Conservation (phyloP, 2,888 invertebrate species). For the Zeuzera pyrina region DNA sequence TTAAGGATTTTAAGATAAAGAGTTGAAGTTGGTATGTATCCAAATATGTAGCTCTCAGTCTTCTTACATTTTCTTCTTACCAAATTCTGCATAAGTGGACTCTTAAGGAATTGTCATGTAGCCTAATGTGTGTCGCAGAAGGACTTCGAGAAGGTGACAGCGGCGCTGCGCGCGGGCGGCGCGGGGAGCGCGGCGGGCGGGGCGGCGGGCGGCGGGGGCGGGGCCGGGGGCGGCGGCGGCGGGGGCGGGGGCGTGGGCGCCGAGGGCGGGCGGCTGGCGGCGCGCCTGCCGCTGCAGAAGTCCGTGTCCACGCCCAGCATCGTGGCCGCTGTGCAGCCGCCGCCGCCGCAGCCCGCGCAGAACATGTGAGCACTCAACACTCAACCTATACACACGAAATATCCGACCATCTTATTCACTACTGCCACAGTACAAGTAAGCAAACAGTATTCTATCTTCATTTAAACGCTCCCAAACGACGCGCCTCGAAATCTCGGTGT, state of each 20-base stretch:
- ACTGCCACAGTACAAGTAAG: no score
- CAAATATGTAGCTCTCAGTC: no score
- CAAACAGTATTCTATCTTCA: no score
- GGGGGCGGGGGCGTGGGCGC: neutral
- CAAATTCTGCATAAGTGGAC: no score
- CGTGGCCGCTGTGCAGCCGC: slow-evolving; percentile 73
- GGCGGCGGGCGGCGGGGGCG: slow-evolving; percentile 35
- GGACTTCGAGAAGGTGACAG: slow-evolving; percentile 80
- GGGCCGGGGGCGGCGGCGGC: slow-evolving; percentile 63
- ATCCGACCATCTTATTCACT: no score
- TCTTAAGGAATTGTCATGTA: no score
- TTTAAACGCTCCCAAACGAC: no score
- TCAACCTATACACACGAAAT: neutral
- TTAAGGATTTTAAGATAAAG: no score
- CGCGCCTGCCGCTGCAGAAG: slow-evolving; percentile 87
- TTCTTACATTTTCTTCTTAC: no score
- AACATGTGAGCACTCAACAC: slow-evolving; percentile 45
- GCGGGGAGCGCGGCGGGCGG: slow-evolving; percentile 31
- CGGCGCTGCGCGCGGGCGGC: slow-evolving; percentile 67
- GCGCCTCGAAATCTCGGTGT: no score
- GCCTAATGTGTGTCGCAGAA: no score
- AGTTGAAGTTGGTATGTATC: no score
- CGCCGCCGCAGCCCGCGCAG: slow-evolving; percentile 38
- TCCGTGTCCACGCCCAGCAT: slow-evolving; percentile 93
- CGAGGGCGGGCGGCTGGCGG: slow-evolving; percentile 27